Conservation (phyloP, 2,888 invertebrate genomes). For the Sinodicranocentrus sp. region DNA sequence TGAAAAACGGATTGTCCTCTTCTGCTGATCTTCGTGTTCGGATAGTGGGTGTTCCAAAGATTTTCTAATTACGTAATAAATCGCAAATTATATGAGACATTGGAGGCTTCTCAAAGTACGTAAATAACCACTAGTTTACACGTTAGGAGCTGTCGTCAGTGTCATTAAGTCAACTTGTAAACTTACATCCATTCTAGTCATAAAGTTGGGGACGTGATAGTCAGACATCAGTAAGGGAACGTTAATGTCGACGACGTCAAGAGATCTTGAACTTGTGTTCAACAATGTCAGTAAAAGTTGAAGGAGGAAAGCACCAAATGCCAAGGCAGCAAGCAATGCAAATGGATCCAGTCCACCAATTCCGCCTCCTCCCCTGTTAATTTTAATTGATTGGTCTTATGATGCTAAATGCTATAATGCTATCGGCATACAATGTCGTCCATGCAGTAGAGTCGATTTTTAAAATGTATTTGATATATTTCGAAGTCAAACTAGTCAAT, state of each 20-base stretch:
- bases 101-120: too few relatives aligned
- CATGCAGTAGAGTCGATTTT: too few relatives aligned
- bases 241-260: slow-evolving; percentile 76
- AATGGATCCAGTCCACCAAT: slow-evolving; percentile 76
- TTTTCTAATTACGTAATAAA: slow-evolving; percentile 68
- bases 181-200: slow-evolving; percentile 76
- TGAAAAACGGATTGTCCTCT: slow-evolving; percentile 67
- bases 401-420: too few relatives aligned
- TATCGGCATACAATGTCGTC: too few relatives aligned
- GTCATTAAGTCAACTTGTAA: slow-evolving; percentile 1
- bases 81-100: neutral
- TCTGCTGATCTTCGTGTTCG: slow-evolving; percentile 68
- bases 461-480: too few relatives aligned
- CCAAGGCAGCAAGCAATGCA: slow-evolving; percentile 75
- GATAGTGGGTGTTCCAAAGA: slow-evolving; percentile 76
- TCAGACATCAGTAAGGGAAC: slow-evolving; percentile 76
- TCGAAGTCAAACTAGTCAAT: too few relatives aligned
- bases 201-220: slow-evolving; percentile 75
- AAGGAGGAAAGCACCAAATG: slow-evolving; percentile 76
- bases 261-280: slow-evolving; percentile 75
- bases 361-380: slow-evolving; percentile 71
- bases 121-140: too few relatives aligned
- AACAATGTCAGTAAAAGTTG: slow-evolving; percentile 75
- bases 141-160: too few relatives aligned
- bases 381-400: too few relatives aligned